phyloP scores from a whole-genome alignment of 2,797 vertebrate genomes.

The Xiphophorus birchmanni region DNA sequence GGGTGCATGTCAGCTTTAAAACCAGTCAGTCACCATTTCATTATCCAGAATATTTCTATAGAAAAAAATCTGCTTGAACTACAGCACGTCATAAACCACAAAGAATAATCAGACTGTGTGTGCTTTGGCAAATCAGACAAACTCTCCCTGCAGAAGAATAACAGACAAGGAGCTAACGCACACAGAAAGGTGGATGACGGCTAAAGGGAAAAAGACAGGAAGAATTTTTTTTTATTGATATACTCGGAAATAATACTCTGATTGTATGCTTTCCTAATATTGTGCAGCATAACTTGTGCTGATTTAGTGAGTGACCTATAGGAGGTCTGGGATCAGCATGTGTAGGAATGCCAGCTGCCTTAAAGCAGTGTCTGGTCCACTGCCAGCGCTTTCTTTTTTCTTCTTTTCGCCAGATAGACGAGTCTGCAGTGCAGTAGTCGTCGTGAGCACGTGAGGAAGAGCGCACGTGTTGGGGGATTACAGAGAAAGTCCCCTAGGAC shows the following conservation, averaged over 20 bases:
- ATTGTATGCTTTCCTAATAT: not conserved
- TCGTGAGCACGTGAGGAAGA: conserved; percentile 61
- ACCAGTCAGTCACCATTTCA: not conserved
- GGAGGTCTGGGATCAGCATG: conserved; percentile 39
- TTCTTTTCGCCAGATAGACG: conserved; percentile 30
- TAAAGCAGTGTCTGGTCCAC: conserved; percentile 47
- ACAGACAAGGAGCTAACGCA: not conserved
- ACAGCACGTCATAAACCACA: not conserved
- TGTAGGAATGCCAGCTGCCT: conserved; percentile 23
- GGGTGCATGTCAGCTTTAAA: not conserved
- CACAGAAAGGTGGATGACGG: not conserved
- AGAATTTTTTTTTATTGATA: not conserved
- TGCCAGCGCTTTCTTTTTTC: conserved; percentile 49
- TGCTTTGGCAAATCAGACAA: not conserved
- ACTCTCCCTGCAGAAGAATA: not conserved
- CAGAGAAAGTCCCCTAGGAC: conserved; percentile 30
- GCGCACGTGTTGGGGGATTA: conserved; percentile 66
- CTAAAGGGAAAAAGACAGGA: not conserved
- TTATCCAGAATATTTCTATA: not conserved
- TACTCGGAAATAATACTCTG: not conserved
- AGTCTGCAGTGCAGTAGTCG: conserved; percentile 52
- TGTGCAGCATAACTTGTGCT: not conserved
- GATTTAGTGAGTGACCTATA: conserved; percentile 10
- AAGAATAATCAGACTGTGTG: not conserved
- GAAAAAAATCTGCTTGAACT: not conserved